These are phyloP conservation scores for Elachura formosa DNA, from an alignment of 2,113 vertebrate genomes.

Conservation along the genomic window DNA sequence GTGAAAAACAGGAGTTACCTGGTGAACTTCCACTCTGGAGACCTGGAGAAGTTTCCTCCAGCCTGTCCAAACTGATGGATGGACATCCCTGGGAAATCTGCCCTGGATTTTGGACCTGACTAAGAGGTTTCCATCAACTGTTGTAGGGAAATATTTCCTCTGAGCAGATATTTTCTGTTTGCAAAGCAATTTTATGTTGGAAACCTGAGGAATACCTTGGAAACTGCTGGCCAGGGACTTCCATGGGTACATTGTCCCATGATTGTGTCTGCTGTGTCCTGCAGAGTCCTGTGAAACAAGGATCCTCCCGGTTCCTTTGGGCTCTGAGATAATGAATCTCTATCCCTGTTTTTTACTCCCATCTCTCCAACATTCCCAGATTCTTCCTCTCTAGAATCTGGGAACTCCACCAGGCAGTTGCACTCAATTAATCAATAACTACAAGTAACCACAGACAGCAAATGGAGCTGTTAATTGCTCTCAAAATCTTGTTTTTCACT, in stretches of 20 bases:
- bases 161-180: neutral
- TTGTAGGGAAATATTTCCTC: neutral
- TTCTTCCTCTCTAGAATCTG: neutral
- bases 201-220: neutral
- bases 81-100: neutral
- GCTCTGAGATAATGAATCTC: neutral
- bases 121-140: neutral
- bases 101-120: neutral
- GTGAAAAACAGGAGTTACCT: neutral
- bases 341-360: neutral
- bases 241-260: neutral
- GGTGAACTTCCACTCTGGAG: neutral
- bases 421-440: neutral
- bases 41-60: neutral
- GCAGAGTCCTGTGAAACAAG: neutral
- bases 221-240: neutral
- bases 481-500: neutral
- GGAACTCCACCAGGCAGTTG: neutral
- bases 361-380: neutral
- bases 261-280: fast-evolving
- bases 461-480: neutral
- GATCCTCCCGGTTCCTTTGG: neutral
- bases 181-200: neutral
- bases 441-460: neutral
- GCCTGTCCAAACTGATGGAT: neutral